Percentiles rank a stretch among this genome's conserved stretches.
These are phyloP conservation scores for Emydoidea blandingii DNA, from an alignment of 2,797 vertebrate species.

Conservation along the genomic window DNA sequence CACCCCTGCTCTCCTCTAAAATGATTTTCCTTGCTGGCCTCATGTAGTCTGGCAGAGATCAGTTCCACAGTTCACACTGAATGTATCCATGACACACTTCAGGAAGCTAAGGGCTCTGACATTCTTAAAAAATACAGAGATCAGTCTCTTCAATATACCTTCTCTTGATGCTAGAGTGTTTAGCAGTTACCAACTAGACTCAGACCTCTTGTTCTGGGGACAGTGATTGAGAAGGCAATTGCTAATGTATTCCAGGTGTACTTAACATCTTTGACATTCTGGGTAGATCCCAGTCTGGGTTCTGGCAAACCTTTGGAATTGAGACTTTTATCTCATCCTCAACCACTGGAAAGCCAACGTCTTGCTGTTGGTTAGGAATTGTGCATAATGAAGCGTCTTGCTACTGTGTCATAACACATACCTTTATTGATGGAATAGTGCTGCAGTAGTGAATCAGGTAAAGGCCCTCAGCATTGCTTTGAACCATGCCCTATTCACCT, in stretches of 20 bases:
- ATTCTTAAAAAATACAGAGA: rapidly evolving
- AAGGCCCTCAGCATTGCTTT: rapidly evolving
- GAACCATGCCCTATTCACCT: not conserved
- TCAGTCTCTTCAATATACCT: not conserved
- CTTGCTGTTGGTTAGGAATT: not conserved
- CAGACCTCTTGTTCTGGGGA: not conserved
- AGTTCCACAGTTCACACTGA: rapidly evolving
- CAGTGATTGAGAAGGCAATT: not conserved
- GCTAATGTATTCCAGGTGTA: rapidly evolving
- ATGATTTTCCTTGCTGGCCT: not conserved
- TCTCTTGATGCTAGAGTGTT: not conserved
- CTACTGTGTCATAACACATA: not conserved
- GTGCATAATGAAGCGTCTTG: rapidly evolving
- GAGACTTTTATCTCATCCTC: not conserved
- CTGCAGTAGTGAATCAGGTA: rapidly evolving
- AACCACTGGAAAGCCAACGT: not conserved
- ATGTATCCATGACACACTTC: rapidly evolving
- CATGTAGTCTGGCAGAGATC: not conserved
- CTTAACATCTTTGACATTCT: not conserved
- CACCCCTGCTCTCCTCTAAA: not conserved
- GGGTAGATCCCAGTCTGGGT: not conserved
- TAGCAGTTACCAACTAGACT: not conserved
- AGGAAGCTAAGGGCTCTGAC: not conserved
- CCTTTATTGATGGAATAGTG: not conserved
- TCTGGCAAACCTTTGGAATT: rapidly evolving